Evolutionary conservation across 1,140 invertebrate species (phyloP).

Genomic region (Amphibalanus amphitrite): DNA sequence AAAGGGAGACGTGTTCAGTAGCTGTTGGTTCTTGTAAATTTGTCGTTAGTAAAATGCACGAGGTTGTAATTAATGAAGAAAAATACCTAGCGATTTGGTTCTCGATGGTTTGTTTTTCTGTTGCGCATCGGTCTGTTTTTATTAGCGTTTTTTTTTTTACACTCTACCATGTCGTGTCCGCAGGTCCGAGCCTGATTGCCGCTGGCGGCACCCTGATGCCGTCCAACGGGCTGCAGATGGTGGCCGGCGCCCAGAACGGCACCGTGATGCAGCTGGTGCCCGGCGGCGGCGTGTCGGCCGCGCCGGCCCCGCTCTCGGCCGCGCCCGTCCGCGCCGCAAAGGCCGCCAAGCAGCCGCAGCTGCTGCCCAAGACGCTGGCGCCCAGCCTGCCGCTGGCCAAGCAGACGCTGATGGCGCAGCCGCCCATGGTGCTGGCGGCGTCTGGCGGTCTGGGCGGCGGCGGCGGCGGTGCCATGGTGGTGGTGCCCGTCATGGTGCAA

Average conservation of each 20-base stretch:
- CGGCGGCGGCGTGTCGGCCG: background rate
- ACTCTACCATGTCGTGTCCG: background rate
- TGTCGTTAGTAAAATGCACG: too few relatives aligned
- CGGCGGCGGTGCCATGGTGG: background rate
- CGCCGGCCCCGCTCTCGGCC: background rate
- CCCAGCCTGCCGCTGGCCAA: background rate
- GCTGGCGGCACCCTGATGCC: background rate
- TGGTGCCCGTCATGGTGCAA: background rate
- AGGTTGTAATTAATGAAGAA: too few relatives aligned
- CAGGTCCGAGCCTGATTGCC: background rate
- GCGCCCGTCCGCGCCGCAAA: background rate
- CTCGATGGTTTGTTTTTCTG: too few relatives aligned
- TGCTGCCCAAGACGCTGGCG: background rate
- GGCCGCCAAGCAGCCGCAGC: background rate
- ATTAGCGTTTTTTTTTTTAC: too few relatives aligned
- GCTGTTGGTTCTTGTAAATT: too few relatives aligned
- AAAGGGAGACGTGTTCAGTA: too few relatives aligned
- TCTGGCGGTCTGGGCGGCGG: background rate
- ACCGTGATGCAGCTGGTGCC: background rate
- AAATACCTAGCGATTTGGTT: too few relatives aligned
- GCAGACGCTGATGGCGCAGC: background rate
- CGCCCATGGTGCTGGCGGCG: background rate
- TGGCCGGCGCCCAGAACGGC: background rate
- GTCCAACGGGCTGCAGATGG: background rate
- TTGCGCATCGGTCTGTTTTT: too few relatives aligned